Base-by-base conservation (phyloP, 2,888 invertebrate species). In the Apeira syringaria region DNA sequence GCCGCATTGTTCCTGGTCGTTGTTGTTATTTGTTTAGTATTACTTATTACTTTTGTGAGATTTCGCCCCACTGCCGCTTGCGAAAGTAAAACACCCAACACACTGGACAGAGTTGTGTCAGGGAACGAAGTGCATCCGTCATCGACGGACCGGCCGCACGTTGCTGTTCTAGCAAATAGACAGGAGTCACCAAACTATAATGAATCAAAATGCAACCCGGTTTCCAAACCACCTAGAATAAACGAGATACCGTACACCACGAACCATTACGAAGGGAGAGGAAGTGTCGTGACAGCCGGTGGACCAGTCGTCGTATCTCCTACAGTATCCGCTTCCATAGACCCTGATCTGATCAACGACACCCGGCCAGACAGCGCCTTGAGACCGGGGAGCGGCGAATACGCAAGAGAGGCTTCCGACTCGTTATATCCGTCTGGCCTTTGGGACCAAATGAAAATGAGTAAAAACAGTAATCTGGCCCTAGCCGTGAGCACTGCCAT, bases 281-380 rank as follows among this genome's bases (percentile, higher is more conserved):
- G 93, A 32, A 92, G 92, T 59, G 89, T 93, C 43, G 87, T 94
- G 40, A 92, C 93, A 17, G 91, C 92, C 5, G 88, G 91, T 8
- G 91, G 92, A 53, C 91, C 94, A 0, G 92, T 93, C 50, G 94
- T 94, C 59, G 94, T 95, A 12, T 95, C 95, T 13, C 94, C 95
- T 18, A 93, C 94, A 25, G 93, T 94, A 24, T 92, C 94, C 55
- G 93, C 93, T 51, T 92, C 93, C 61, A 96, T 96, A 63, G 96
- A 96, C 76, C 96, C 96, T 1, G 96, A 96, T 77, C 90, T 97
- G 52, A 96, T 97, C 65, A 95, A 95, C 66, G 96, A 96, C 68
- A 96, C 96, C 2, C 92, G 94, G 73, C 91, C 93, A 31, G 92
- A 92, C 45, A 94, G 92, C 48, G 81, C 58, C 32, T 68, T 58